Base-by-base conservation (phyloP, 2,888 invertebrate species). In the Vesta saturnalis region DNA sequence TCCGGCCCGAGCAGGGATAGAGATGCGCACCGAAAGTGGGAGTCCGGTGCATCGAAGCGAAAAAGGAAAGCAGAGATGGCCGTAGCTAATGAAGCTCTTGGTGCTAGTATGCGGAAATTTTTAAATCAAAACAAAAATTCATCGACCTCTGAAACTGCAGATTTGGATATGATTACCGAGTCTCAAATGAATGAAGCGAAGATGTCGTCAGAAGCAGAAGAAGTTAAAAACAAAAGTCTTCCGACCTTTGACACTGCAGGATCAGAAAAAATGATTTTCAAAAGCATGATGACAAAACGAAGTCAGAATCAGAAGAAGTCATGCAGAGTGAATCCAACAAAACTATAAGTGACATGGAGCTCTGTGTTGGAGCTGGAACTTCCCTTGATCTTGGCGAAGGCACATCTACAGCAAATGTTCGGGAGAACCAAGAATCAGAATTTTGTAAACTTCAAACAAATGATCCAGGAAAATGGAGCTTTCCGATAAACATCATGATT, bases 181-280 rank as follows among this genome's bases (percentile, higher is more conserved):
- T 43, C 43, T 43, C 12, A 43, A 43, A 43, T 43, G 43, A 12
- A 43, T 43, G 43, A 43, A 2, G 43, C 43, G 43, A 43, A 43
- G 43, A 8, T 43, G 30, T 30, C 30, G 30, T 10, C 43, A 43
- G 43, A 43, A 43, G 43, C 43, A 43, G 43, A 43, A 30, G 30
- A 30, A 43, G 4, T 43, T 43, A 43, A 43, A 43, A 43, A 4
- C 4, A 43, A 43, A 43, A 43, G 43, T 49, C 16, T 49, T 18
- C 16, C 49, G 49, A 49, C 49, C 49, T 2, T 4, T 47, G 47
- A 15, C 4, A 19, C 5, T 49, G 19, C 16, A 49, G 49, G 16
- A 49, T 49, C 15, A 15, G 49, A 49, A 49, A 49, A 18, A 49
- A 49, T 49, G 49, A 49, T 49, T 49, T 49, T 49, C 19, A 49